Evolutionary conservation across 2,113 vertebrate genomes (phyloP).

Genomic region (Montifringilla adamsi): DNA sequence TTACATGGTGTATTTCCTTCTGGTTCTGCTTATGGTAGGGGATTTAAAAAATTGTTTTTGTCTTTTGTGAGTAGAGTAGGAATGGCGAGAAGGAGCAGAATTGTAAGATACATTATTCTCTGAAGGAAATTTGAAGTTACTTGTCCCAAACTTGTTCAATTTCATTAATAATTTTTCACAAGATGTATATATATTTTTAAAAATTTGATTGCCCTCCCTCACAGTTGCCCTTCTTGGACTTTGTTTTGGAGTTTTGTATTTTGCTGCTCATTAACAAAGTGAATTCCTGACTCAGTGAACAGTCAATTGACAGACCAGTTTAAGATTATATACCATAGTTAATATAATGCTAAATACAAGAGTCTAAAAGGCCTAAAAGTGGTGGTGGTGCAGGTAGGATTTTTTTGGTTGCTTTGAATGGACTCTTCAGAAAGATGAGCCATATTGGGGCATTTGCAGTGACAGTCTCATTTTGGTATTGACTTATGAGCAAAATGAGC

Average conservation of each 20-base stretch:
- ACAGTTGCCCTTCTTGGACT: background rate
- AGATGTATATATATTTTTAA: background rate
- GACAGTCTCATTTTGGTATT: background rate
- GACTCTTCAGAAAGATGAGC: background rate
- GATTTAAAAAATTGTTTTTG: background rate
- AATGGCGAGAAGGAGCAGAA: background rate
- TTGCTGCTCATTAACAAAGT: background rate
- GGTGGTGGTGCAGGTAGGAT: background rate
- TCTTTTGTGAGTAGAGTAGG: background rate
- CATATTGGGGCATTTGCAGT: background rate
- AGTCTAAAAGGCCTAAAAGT: background rate
- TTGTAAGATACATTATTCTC: rapidly evolving
- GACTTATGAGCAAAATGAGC: background rate
- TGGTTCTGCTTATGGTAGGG: background rate
- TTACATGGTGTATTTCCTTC: background rate
- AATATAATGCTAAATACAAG: background rate
- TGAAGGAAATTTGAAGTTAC: background rate
- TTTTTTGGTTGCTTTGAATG: background rate
- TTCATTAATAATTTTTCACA: background rate
- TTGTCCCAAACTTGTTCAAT: background rate
- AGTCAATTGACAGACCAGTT: background rate
- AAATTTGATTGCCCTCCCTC: background rate
- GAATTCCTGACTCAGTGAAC: background rate
- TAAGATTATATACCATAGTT: background rate
- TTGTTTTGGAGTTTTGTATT: background rate